Conservation (phyloP, 2,113 vertebrate genomes). For the Talpa occidentalis region DNA sequence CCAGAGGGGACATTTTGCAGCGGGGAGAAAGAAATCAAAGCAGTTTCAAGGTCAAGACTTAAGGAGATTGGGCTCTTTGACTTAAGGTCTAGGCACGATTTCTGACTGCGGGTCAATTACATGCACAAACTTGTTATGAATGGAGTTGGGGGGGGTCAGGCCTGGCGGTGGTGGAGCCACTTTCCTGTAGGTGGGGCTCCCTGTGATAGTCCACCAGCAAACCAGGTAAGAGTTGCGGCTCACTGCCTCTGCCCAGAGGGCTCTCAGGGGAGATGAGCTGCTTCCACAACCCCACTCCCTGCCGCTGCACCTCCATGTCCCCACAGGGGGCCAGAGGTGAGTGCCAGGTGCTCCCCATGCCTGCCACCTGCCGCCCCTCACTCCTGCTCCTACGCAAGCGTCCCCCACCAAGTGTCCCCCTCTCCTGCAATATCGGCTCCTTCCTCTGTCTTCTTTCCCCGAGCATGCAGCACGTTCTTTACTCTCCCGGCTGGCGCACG, state of each 20-base stretch:
- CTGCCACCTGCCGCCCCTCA: not conserved
- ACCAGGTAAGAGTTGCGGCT: fast-evolving
- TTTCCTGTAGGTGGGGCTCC: not conserved
- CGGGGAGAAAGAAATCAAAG: not conserved
- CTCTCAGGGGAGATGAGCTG: not conserved
- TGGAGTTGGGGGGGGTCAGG: not conserved
- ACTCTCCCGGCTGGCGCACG: not conserved
- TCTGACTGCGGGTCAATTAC: not conserved
- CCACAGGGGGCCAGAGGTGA: not conserved
- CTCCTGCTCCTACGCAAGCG: fast-evolving
- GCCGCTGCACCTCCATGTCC: not conserved
- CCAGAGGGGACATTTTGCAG: not conserved
- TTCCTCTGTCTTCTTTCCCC: no score
- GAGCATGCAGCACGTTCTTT: fast-evolving
- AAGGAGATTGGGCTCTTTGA: not conserved
- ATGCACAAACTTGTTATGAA: not conserved
- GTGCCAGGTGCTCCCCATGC: fast-evolving
- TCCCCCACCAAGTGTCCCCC: not conserved
- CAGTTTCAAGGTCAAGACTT: not conserved
- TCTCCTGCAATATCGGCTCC: not conserved
- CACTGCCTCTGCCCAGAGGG: not conserved
- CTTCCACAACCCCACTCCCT: not conserved
- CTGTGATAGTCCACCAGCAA: not conserved
- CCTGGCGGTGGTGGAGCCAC: not conserved
- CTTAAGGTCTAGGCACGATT: not conserved